phyloP scores from a whole-genome alignment of 2,888 invertebrate species.

The Allacma fusca region DNA sequence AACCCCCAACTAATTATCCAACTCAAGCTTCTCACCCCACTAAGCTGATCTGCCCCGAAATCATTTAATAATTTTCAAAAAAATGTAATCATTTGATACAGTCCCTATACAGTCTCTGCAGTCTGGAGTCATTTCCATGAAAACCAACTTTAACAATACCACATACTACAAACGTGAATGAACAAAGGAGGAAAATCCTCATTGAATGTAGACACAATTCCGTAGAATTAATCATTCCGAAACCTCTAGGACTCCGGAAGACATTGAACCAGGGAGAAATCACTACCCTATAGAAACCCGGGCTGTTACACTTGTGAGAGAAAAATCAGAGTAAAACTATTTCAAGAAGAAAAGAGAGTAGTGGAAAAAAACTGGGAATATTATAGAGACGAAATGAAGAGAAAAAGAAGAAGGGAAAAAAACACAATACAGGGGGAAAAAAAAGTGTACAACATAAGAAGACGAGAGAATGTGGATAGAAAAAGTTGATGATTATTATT shows the following conservation, averaged over 20 bases:
- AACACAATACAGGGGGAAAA: constrained; percentile 11
- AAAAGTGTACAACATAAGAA: not conserved
- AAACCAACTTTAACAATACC: not conserved
- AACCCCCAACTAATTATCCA: too few species aligned
- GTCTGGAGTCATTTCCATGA: too few species aligned
- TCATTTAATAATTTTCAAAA: too few species aligned
- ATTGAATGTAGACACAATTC: not conserved
- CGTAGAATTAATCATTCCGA: too few species aligned
- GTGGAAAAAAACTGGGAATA: constrained; percentile 2
- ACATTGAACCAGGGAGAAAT: too few species aligned
- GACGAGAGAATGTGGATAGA: not conserved
- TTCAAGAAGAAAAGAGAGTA: constrained; percentile 1
- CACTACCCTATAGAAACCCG: not conserved
- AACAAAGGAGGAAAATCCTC: not conserved
- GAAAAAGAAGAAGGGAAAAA: constrained; percentile 16
- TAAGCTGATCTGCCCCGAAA: too few species aligned
- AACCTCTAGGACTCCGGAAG: too few species aligned
- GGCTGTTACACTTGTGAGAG: not conserved
- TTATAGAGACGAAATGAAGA: not conserved
- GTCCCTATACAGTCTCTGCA: too few species aligned
- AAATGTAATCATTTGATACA: too few species aligned
- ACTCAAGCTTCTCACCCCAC: too few species aligned
- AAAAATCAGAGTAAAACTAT: not conserved
- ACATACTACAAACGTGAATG: not conserved
- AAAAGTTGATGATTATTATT: constrained; percentile 13